Evolutionary conservation across 2,113 vertebrate species (phyloP), one percentile per base, ranked within the genome.

Genomic region (Silurus meridionalis): DNA sequence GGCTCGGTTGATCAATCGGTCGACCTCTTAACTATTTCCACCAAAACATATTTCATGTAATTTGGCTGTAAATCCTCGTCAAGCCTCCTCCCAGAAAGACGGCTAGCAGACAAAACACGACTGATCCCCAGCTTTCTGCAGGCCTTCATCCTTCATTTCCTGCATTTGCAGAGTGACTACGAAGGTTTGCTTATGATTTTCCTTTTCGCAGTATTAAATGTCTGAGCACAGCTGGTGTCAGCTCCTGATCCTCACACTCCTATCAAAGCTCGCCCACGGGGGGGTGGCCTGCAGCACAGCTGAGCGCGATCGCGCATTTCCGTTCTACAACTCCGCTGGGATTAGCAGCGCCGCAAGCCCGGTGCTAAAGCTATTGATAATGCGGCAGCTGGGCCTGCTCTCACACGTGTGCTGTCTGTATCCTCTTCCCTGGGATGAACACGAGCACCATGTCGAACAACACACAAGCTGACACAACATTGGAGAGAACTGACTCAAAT

Each of bases 181-280:
- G 55, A 50, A 0, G 72, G 25, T 46, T 61, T 46, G 14, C 66
- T 74, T 72, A 6, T 28, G 46, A 55, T 71, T 82, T 61, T 82
- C 37, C 21, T 28, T 75, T 66, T 66, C 66, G 28, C 10, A 48
- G 75, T 21, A 57, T 80, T 69, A 79, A 57, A 66, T 55, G 61
- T 55, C 46, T 72, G 69, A 77, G 67, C 87, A 23, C 87, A 75
- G 87, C 83, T 66, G 87, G 60, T 67, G 69, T 50, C 52, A 15
- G 69, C 50, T 64, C 23, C 53, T 21, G 64, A n/a, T 60, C 50
- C 15, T 71, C 77, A 60, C 61, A 58, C 78, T 55, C 50, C 60
- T 66, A 85, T 82, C 55, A 25, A 28, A 85, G 75, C 66, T 71
- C 66, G 60, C 28, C 19, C 60, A 46, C 8, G 71, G 87, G 83